These are phyloP conservation scores for Anticlea derivata DNA, from an alignment of 2,888 invertebrate genomes.

Conservation along the genomic window DNA sequence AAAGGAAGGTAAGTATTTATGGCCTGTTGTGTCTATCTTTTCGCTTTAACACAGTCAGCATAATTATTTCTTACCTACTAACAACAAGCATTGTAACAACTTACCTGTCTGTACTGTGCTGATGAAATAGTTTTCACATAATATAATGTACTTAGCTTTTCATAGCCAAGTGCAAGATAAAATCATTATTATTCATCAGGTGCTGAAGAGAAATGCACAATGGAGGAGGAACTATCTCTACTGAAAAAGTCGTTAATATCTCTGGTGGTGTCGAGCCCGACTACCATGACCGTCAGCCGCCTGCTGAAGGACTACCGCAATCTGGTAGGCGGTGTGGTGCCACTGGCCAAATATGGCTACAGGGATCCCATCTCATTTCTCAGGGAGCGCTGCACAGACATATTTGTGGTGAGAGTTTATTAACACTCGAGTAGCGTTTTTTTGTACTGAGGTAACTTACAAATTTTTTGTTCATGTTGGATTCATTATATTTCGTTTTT, in stretches of 20 bases:
- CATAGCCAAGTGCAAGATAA: too few species aligned
- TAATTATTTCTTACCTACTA: background rate
- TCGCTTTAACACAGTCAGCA: too few species aligned
- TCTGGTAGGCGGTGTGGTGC: constrained; percentile 60
- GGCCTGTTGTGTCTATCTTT: too few species aligned
- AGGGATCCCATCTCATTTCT: constrained; percentile 59
- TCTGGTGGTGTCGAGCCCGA: constrained; percentile 70
- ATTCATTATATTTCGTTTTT: background rate
- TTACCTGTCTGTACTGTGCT: too few species aligned
- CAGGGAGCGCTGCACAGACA: constrained; percentile 61
- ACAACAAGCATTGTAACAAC: too few species aligned
- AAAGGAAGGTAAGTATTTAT: too few species aligned
- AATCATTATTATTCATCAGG: background rate
- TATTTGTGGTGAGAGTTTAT: constrained; percentile 62
- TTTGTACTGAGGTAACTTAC: background rate
- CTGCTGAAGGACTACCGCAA: constrained; percentile 63
- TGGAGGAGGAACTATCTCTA: constrained; percentile 60
- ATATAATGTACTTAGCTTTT: too few species aligned
- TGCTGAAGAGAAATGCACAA: constrained; percentile 33
- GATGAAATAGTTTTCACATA: too few species aligned
- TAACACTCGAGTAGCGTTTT: background rate
- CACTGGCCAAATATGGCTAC: constrained; percentile 59
- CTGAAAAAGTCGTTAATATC: constrained; percentile 64
- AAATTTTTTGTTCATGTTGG: background rate
- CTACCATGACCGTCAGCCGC: constrained; percentile 59